Conservation (phyloP, 2,888 invertebrate species). For the Atethmia centrago region DNA sequence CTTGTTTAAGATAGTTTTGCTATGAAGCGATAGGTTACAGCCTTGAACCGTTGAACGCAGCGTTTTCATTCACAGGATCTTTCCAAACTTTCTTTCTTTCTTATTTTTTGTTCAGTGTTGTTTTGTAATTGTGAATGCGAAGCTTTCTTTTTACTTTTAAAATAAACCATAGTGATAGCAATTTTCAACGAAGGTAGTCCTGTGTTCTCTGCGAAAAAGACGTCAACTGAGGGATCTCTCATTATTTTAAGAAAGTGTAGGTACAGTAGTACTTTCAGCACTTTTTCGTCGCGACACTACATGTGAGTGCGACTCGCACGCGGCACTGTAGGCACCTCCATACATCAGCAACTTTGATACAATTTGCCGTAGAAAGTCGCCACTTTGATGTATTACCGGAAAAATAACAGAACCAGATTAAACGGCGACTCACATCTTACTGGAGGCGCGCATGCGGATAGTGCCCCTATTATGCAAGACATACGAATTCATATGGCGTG, state of each 20-base stretch:
- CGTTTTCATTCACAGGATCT: not conserved
- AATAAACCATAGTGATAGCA: not conserved
- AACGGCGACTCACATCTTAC: constrained; percentile 74
- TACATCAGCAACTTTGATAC: constrained; percentile 85
- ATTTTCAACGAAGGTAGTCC: not conserved
- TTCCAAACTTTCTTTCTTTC: not conserved
- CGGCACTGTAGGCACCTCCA: constrained; percentile 57
- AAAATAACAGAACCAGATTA: constrained; percentile 85
- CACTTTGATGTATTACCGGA: constrained; percentile 86
- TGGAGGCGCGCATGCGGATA: constrained; percentile 44
- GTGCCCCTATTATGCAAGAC: constrained; percentile 42
- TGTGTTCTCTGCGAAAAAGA: not conserved
- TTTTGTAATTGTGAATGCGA: not conserved
- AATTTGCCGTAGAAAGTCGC: constrained; percentile 84
- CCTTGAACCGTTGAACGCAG: not conserved
- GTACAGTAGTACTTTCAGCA: not conserved
- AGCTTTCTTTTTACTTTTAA: not conserved
- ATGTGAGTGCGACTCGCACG: not conserved
- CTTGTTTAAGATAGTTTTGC: not conserved
- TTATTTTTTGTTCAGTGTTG: not conserved
- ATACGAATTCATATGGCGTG: constrained; percentile 57
- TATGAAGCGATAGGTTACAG: not conserved
- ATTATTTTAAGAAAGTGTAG: not conserved
- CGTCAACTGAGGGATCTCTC: no score
- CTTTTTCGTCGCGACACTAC: not conserved